Base-by-base conservation (phyloP, 1,140 invertebrate species). In the Temnothorax longispinosus region DNA sequence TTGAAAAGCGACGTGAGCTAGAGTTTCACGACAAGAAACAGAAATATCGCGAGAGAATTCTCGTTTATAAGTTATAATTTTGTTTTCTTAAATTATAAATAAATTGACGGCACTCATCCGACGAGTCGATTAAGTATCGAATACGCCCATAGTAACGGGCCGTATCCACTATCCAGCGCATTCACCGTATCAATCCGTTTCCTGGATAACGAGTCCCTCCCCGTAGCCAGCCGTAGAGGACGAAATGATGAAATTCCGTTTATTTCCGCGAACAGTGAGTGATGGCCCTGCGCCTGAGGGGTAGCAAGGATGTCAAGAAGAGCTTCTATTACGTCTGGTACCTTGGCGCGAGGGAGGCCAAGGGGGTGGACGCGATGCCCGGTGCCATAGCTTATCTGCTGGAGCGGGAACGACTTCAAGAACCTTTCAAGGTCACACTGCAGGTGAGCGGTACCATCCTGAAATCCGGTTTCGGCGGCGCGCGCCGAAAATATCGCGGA, bases 301-400 rank as follows among this genome's bases (percentile, higher is more conserved):
- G 97, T 91, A 97, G 97, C 93, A 98, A 98, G 93, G 98, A 98
- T 93, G 97, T 98, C 90, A 99, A 99, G 96, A 99, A 99, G 94
- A 98, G 98, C 65, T 99, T 98, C 50, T 99, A 99, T 95, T 99
- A 99, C 95, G 99, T 99, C 65, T 99, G 99, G 98, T 99, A 99
- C 96, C 96, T 99, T 89, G 99, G 99, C 32, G 98, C 99, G 89
- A 98, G 99, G 95, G 99, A 99, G 96, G 98, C 98, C 47, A 97
- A 98, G 90, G 98, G 98, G 18, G 94, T 95, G 91, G 94, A 95
- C 85, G 94, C 94, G 78, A 96, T 99, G 86, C 96, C 98, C 15
- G 98, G 98, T 67, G 98, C 98, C 56, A 97, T 99, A 89, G 96
- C 97, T 80, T 97, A 98, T 91, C 96, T 99, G 82, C 96, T 99